A percentile compares a stretch with the other conserved stretches of the same genome.
Conservation (phyloP, 2,888 invertebrate genomes). For the Epirrhoe alternata region DNA sequence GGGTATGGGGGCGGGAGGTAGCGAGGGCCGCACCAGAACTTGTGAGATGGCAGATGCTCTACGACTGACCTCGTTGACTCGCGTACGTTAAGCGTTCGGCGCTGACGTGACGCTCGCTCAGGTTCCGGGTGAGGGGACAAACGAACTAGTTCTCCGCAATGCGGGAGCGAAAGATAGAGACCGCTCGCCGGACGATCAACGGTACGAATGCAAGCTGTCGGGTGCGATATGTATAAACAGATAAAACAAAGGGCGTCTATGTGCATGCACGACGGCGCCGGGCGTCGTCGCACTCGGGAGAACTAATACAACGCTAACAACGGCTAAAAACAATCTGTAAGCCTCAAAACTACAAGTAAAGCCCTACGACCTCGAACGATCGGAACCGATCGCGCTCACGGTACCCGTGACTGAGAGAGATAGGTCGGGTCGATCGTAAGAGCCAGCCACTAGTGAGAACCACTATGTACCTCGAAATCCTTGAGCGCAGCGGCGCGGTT, state of each 20-base stretch:
- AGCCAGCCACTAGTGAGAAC: constrained; percentile 83
- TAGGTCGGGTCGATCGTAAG: constrained; percentile 77
- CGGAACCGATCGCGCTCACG: constrained; percentile 73
- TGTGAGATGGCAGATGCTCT: constrained; percentile 85
- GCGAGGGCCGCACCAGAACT: constrained; percentile 79
- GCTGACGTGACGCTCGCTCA: constrained; percentile 70
- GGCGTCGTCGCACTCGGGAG: constrained; percentile 83
- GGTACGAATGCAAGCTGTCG: constrained; percentile 82
- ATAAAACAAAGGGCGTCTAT: constrained; percentile 83
- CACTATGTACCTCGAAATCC: constrained; percentile 94
- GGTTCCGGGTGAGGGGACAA: constrained; percentile 69
- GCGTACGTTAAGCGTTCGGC: constrained; percentile 66
- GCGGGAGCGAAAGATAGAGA: constrained; percentile 72
- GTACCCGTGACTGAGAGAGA: constrained; percentile 73
- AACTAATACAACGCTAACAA: constrained; percentile 85
- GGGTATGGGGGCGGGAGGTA: constrained; percentile 41
- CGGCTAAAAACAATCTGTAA: constrained; percentile 85
- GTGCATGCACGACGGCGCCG: constrained; percentile 83
- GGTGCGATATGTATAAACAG: constrained; percentile 83
- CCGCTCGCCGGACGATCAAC: constrained; percentile 81
- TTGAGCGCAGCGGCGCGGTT: constrained; percentile 88
- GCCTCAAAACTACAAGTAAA: constrained; percentile 86
- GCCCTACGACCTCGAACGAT: constrained; percentile 85
- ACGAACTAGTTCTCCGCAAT: constrained; percentile 68
- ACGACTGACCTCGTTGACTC: constrained; percentile 81